Conservation (phyloP, 2,888 invertebrate genomes). For the Monochamus alternatus region DNA sequence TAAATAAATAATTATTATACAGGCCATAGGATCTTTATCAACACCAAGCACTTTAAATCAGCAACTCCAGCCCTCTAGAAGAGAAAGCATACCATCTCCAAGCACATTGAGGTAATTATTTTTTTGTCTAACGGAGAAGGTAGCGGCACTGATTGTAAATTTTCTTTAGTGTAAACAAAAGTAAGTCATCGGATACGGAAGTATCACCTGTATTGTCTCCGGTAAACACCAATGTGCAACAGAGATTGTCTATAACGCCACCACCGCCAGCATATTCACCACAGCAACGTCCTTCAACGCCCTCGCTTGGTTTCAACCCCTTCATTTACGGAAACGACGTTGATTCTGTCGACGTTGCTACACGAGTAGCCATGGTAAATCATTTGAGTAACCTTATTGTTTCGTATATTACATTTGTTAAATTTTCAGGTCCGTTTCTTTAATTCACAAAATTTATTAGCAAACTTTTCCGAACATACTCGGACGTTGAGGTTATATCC, state of each 20-base stretch:
- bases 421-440: slow-evolving; percentile 89
- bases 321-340: slow-evolving; percentile 95
- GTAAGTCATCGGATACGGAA: slow-evolving; percentile 47
- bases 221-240: slow-evolving; percentile 53
- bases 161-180: slow-evolving; percentile 43
- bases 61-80: slow-evolving; percentile 78
- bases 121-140: background rate
- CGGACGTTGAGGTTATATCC: slow-evolving; percentile 96
- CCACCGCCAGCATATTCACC: slow-evolving; percentile 61
- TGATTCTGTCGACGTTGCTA: slow-evolving; percentile 98
- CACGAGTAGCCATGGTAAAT: slow-evolving; percentile 95
- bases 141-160: background rate
- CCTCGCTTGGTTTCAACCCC: slow-evolving; percentile 80
- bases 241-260: slow-evolving; percentile 58
- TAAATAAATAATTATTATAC: slow-evolving; percentile 30
- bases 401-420: background rate
- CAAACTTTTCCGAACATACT: slow-evolving; percentile 98
- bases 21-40: slow-evolving; percentile 88
- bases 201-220: slow-evolving; percentile 56
- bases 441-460: slow-evolving; percentile 96
- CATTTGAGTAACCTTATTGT: background rate
- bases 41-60: slow-evolving; percentile 75
- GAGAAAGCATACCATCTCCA: slow-evolving; percentile 78
- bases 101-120: slow-evolving; percentile 65
- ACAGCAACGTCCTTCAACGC: slow-evolving; percentile 70